Base-by-base conservation (phyloP, 2,888 invertebrate species). In the Ommatoiulus sabulosus region DNA sequence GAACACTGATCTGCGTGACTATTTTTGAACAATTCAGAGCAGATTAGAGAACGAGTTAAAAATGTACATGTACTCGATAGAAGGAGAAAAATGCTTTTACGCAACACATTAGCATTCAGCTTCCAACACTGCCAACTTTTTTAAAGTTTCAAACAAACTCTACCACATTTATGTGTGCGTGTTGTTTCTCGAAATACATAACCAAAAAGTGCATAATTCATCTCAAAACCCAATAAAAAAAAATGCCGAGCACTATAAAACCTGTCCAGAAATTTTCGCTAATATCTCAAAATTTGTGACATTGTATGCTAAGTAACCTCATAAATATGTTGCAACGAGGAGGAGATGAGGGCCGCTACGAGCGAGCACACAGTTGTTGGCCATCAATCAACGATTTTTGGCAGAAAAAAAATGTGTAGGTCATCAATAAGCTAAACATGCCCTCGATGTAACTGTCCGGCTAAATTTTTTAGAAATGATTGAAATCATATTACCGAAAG, bases 201-300 rank as follows among this genome's bases (percentile, higher is more conserved):
- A 72, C 72, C 72, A 24, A 72, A 72, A 72, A 24, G 20, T 24
- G 24, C 72, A 72, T 72, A 72, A 72, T 72, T 72, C 72, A 72
- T 72, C 24, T 8, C 24, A 72, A n/a, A 72, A 72, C 8, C 24
- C 72, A 24, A 24, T 72, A 72, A 10, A 72, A 57, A 72, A 72
- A 48, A 12, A 72, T 24, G 72, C 72, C 72, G 24, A 24, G 72
- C 72, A 35, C 57, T 72, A 24, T 72, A 24, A 6, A 72, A 72
- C 72, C 72, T 72, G 72, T 72, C 72, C 72, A 72, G n/a, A 72
- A 72, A 24, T 20, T 24, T 24, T 24, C 24, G 72, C 72, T 72
- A 72, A 72, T 72, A n/a, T 72, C 72, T 72, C 24, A 72, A 72
- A 72, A 72, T 72, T 63, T 63, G 63, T 72, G 72, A 72, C 72